A percentile compares a stretch with the other conserved stretches of the same genome.
These are phyloP conservation scores for Eumaeus atala DNA, from an alignment of 1,140 invertebrate genomes.

Conservation along the genomic window DNA sequence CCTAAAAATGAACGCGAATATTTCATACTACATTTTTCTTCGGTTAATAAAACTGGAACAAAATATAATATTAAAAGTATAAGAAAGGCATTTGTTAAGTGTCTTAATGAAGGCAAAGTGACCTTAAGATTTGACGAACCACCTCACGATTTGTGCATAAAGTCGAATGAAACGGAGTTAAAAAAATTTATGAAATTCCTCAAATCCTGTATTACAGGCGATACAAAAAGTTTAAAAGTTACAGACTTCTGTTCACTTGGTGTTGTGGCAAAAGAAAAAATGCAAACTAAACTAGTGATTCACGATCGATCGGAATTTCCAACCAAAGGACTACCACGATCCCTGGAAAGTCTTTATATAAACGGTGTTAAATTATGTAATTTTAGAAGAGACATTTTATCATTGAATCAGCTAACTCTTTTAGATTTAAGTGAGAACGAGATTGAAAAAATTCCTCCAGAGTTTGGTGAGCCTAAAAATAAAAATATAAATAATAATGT, in stretches of 20 bases:
- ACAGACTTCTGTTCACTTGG: conserved; percentile 68
- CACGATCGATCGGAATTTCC: conserved; percentile 79
- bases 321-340: conserved; percentile 79
- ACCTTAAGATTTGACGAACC: conserved; percentile 83
- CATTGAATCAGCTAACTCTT: conserved; percentile 77
- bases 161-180: conserved; percentile 78
- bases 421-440: conserved; percentile 87
- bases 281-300: conserved; percentile 78
- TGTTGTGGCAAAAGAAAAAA: conserved; percentile 70
- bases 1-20: conserved; percentile 74
- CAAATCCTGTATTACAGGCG: conserved; percentile 77
- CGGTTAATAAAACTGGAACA: conserved; percentile 77
- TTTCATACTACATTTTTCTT: conserved; percentile 79
- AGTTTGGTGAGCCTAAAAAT: conserved; percentile 75
- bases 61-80: conserved; percentile 82
- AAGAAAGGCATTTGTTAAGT: conserved; percentile 80
- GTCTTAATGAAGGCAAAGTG: conserved; percentile 82
- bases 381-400: conserved; percentile 80
- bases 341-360: conserved; percentile 76
- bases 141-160: conserved; percentile 80
- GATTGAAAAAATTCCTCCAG: conserved; percentile 81
- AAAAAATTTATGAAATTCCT: conserved; percentile 81
- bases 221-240: conserved; percentile 58
- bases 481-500: conserved; percentile 6
- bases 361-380: conserved; percentile 76